Percentiles rank a stretch among this genome's conserved stretches.
phyloP scores from a whole-genome alignment of 2,888 invertebrate genomes.

The Galerucella calmariensis region DNA sequence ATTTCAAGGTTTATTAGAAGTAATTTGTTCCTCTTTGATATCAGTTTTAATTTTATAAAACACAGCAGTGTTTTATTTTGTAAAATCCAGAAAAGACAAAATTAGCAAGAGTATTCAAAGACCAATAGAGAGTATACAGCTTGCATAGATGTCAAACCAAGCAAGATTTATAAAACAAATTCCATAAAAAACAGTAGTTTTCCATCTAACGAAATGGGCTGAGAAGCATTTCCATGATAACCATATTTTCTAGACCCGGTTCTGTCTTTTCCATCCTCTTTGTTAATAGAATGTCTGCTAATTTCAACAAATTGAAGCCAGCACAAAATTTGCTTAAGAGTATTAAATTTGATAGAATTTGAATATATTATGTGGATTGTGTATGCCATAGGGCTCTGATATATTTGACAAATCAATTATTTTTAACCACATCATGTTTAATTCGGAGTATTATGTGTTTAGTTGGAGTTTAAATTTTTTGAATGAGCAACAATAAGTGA shows the following conservation, averaged over 20 bases:
- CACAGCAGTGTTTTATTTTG: no score
- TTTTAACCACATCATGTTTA: conserved; percentile 21
- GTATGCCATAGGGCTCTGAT: conserved; percentile 36
- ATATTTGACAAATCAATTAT: conserved; percentile 40
- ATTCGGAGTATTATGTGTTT: conserved; percentile 2
- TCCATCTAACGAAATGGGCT: no score
- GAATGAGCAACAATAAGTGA: not conserved
- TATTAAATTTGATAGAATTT: conserved; percentile 39
- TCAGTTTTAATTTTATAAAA: no score
- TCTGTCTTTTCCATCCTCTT: conserved; percentile 32
- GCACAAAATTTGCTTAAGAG: conserved; percentile 47
- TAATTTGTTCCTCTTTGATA: no score
- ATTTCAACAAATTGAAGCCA: conserved; percentile 45
- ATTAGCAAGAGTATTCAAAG: no score
- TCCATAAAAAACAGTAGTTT: no score
- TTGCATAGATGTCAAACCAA: no score
- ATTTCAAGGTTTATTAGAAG: no score
- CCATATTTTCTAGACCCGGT: not conserved
- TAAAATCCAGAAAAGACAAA: no score
- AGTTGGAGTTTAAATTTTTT: conserved; percentile 3
- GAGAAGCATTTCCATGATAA: no score
- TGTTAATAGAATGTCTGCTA: conserved; percentile 46
- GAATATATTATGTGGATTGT: conserved; percentile 38
- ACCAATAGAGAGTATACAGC: no score
- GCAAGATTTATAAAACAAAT: no score